phyloP scores from a whole-genome alignment of 2,888 invertebrate species.

The Embidobia sp. region DNA sequence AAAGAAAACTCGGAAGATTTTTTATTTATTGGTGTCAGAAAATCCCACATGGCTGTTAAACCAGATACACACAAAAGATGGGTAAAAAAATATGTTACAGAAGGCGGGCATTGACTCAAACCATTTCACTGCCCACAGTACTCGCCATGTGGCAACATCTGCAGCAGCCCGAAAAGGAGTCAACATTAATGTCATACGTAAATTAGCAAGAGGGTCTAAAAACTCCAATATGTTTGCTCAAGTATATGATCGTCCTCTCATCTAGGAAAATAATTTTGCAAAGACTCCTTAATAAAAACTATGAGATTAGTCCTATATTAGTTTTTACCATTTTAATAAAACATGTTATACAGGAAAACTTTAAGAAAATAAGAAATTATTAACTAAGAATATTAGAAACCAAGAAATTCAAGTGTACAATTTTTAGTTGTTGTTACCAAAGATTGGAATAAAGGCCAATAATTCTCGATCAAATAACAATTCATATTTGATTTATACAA shows the following conservation, averaged over 20 bases:
- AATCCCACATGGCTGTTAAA: background rate
- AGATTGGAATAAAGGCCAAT: too few relatives aligned
- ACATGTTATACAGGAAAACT: too few relatives aligned
- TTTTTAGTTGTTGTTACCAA: too few relatives aligned
- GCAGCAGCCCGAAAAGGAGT: constrained; percentile 1
- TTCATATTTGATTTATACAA: too few relatives aligned
- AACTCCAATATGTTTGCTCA: constrained; percentile 1
- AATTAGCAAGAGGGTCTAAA: background rate
- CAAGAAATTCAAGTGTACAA: too few relatives aligned
- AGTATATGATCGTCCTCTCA: background rate
- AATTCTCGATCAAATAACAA: too few relatives aligned
- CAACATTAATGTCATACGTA: background rate
- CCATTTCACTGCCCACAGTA: constrained; percentile 4
- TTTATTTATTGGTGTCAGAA: background rate
- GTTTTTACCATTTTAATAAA: background rate
- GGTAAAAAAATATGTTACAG: background rate
- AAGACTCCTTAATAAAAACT: background rate
- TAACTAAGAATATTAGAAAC: too few relatives aligned
- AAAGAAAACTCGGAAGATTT: background rate
- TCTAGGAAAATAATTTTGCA: background rate
- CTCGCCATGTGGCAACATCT: constrained; percentile 10
- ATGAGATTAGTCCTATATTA: too few relatives aligned
- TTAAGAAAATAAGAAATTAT: too few relatives aligned
- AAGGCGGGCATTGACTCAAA: background rate
- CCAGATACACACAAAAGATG: background rate